Evolutionary conservation across 2,888 invertebrate species (phyloP), one percentile per base, ranked within the genome.

Genomic region (Platycheirus albimanus): DNA sequence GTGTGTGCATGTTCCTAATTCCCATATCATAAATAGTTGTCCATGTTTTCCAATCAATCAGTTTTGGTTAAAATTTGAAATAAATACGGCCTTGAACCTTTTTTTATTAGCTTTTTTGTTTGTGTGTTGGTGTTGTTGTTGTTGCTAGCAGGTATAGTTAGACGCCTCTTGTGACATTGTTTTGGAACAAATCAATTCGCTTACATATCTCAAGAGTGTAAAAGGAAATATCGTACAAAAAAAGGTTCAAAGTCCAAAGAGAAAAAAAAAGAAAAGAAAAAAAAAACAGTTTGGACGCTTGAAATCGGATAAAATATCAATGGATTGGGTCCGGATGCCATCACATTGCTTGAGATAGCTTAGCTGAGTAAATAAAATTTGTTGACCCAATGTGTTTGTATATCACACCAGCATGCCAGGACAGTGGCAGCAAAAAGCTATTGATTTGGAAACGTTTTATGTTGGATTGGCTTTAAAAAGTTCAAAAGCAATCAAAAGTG

Each of bases 311-410:
- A 51, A 17, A 61, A 45, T 61, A 45, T 61, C 56, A 47, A 71
- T n/a, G 64, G 19, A 47, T 51, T 6, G 45, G 61, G 54, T 54
- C 15, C 49, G 52, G 36, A 79, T 69, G 70, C 64, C 51, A 56
- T 70, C 70, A 70, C 80, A 28, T 67, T 61, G 52, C 51, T 64
- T 70, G 58, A 61, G 64, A 67, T 77, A 67, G 66, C n/a, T n/a
- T n/a, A n/a, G 71, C 71, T 81, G 67, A 66, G 77, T 77, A 77
- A 81, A 78, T 78, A 78, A 67, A 72, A 74, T 63, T 61, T 80
- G 56, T 56, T 69, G 69, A 58, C 64, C 52, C 28, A 24, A 58
- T 70, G 56, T 70, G 56, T 70, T 58, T 70, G 61, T 61, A 30
- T n/a, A 61, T 61, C 17, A 61, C 61, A 45, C 61, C 61, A 56